A percentile compares a stretch with the other conserved stretches of the same genome.
phyloP scores from a whole-genome alignment of 2,797 vertebrate genomes.

The Gallirallus australis region DNA sequence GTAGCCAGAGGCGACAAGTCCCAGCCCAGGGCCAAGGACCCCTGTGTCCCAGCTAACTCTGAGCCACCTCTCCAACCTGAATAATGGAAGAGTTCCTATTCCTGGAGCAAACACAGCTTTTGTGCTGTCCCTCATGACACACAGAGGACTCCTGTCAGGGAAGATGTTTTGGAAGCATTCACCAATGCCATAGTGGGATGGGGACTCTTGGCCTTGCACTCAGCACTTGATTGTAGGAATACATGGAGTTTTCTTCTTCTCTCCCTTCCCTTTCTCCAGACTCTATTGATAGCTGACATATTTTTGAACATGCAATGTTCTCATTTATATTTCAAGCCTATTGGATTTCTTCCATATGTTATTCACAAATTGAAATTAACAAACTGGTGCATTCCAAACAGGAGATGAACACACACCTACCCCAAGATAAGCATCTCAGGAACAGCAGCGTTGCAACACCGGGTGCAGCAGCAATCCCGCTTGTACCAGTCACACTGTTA shows the following conservation, averaged over 20 bases:
- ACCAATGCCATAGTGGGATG: neutral
- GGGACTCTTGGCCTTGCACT: too few species aligned
- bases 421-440: neutral
- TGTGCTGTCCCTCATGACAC: fast-evolving
- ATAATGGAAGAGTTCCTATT: neutral
- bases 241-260: neutral
- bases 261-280: neutral
- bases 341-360: neutral
- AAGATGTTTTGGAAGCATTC: neutral
- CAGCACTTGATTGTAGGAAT: neutral
- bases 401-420: neutral
- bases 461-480: neutral
- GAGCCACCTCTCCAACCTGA: neutral
- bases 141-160: neutral
- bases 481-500: neutral
- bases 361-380: neutral
- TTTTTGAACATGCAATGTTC: neutral
- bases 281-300: neutral
- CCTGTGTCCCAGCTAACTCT: neutral
- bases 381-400: neutral
- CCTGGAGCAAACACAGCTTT: neutral
- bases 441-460: neutral
- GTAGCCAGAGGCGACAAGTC: neutral
- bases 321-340: neutral
- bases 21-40: neutral